These are phyloP conservation scores for Ptilorrhoa leucosticta DNA, from an alignment of 2,113 vertebrate genomes.

Conservation along the genomic window DNA sequence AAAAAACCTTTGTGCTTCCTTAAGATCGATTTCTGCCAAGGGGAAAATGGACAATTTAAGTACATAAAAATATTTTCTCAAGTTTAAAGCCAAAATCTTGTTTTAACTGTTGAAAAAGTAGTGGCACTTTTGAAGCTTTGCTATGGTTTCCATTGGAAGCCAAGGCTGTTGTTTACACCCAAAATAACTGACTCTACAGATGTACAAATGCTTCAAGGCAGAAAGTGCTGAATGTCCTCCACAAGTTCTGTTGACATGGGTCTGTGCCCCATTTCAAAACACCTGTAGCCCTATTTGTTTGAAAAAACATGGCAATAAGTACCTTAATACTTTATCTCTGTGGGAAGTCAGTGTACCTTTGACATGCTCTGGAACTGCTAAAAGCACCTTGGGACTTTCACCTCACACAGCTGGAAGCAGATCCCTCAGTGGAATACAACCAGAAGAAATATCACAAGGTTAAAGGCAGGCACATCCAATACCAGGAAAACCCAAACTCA, in stretches of 20 bases:
- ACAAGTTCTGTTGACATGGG: rapidly evolving
- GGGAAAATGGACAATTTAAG: not conserved
- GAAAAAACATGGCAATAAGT: not conserved
- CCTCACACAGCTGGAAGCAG: rapidly evolving
- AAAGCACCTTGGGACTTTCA: not conserved
- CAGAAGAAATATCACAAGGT: not conserved
- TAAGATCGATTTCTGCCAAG: constrained; percentile 91
- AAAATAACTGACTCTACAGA: not conserved
- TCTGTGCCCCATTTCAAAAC: not conserved
- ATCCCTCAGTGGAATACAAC: not conserved
- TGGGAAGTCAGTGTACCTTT: not conserved
- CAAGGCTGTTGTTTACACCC: not conserved
- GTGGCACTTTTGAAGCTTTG: not conserved
- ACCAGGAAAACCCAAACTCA: constrained; percentile 61
- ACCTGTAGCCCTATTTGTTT: not conserved
- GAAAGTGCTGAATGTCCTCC: not conserved
- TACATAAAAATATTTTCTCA: not conserved
- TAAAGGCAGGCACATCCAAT: not conserved
- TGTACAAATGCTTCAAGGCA: not conserved
- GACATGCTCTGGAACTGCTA: not conserved
- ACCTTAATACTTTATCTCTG: not conserved
- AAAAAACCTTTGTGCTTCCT: constrained; percentile 99
- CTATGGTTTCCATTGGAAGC: not conserved
- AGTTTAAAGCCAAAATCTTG: not conserved
- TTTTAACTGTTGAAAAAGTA: not conserved